These are phyloP conservation scores for Thaumetopoea pityocampa DNA, from an alignment of 1,140 invertebrate genomes.

Conservation along the genomic window DNA sequence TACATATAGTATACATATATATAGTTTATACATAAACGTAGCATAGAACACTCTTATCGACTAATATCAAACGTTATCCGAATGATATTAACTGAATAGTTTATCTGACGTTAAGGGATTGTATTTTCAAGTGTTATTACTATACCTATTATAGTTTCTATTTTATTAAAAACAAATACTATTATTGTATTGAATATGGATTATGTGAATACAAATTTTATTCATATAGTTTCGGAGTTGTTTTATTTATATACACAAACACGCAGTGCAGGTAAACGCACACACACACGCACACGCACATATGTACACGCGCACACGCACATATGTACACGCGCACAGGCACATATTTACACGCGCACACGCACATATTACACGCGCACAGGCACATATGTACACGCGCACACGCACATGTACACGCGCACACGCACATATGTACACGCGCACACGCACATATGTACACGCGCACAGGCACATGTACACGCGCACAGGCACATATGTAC, in stretches of 20 bases:
- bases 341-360: too few species aligned
- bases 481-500: too few species aligned
- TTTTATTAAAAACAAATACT: conserved; percentile 64
- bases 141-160: conserved; percentile 59
- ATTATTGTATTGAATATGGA: conserved; percentile 63
- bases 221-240: conserved; percentile 56
- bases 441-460: too few species aligned
- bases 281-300: background rate
- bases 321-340: too few species aligned
- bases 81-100: conserved; percentile 30
- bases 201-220: conserved; percentile 71
- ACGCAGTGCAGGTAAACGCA: background rate
- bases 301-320: background rate
- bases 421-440: too few species aligned
- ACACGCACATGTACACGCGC: too few species aligned
- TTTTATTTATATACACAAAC: conserved; percentile 32
- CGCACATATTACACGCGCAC: too few species aligned
- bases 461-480: too few species aligned
- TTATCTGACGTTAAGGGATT: conserved; percentile 51
- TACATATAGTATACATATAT: conserved; percentile 15
- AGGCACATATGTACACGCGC: too few species aligned
- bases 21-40: conserved; percentile 18
- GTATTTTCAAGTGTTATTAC: conserved; percentile 71
- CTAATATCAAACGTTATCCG: conserved; percentile 27
- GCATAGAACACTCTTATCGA: conserved; percentile 21